These are phyloP conservation scores for Cacatua alba DNA, from an alignment of 2,113 vertebrate species.

Conservation along the genomic window DNA sequence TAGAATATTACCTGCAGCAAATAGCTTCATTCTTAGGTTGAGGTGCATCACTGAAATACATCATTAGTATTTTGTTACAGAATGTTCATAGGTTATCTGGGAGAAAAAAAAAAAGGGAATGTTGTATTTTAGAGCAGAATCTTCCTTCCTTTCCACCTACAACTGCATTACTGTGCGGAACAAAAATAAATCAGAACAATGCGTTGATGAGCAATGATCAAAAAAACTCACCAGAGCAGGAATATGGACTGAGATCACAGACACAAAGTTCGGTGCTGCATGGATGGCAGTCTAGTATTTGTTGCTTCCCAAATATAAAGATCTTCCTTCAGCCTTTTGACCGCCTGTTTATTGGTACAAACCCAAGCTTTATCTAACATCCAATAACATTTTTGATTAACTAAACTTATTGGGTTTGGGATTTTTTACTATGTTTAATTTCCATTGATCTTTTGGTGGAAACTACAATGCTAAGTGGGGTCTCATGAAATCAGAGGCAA, in stretches of 20 bases:
- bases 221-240: constrained; percentile 1
- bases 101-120: not conserved
- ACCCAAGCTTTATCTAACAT: not conserved
- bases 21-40: not conserved
- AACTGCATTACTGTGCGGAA: not conserved
- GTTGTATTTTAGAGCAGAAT: not conserved
- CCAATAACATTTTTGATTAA: not conserved
- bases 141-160: not conserved
- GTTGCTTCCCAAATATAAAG: not conserved
- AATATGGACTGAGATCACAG: not conserved
- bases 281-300: not conserved
- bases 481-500: not conserved
- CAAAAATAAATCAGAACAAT: constrained; percentile 21
- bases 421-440: not conserved
- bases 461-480: not conserved
- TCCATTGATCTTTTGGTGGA: not conserved
- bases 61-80: not conserved
- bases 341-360: not conserved
- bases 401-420: fast-evolving
- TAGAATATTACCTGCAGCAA: not conserved
- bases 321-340: not conserved
- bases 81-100: not conserved
- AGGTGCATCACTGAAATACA: not conserved
- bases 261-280: not conserved
- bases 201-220: not conserved